A percentile compares a stretch with the other conserved stretches of the same genome.
phyloP scores from a whole-genome alignment of 2,797 vertebrate genomes.

The Semotilus atromaculatus region DNA sequence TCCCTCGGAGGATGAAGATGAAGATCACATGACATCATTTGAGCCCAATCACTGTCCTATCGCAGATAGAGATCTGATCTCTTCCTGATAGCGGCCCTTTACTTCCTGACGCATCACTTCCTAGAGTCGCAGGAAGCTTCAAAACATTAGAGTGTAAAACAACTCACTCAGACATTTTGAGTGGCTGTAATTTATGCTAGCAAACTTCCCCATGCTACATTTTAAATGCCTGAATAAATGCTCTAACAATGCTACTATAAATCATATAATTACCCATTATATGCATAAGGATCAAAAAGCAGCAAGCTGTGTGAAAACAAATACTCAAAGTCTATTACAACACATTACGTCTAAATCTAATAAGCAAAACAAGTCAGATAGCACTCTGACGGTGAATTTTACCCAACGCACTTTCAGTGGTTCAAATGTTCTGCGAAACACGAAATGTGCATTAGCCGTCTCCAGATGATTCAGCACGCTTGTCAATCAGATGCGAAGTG shows the following conservation, averaged over 20 bases:
- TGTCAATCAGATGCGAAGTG: slow-evolving; percentile 31
- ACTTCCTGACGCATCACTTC: slow-evolving; percentile 48
- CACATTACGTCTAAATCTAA: not conserved
- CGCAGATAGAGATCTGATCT: slow-evolving; percentile 54
- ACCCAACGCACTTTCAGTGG: not conserved
- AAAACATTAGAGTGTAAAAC: not conserved
- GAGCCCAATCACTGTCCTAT: slow-evolving; percentile 44
- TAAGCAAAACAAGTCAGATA: slow-evolving; percentile 18
- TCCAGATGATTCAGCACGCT: slow-evolving; percentile 41
- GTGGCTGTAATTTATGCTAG: not conserved
- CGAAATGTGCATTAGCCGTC: slow-evolving; percentile 34
- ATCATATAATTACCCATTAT: not conserved
- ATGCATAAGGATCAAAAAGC: not conserved
- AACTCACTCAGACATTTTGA: not conserved
- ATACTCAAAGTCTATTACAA: not conserved
- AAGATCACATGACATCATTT: slow-evolving; percentile 52
- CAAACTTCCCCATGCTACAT: not conserved
- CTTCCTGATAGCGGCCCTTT: slow-evolving; percentile 49
- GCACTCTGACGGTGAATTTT: not conserved
- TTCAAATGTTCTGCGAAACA: slow-evolving; percentile 22
- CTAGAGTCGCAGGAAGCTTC: slow-evolving; percentile 21
- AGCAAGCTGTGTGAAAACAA: slow-evolving; percentile 17
- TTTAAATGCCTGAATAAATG: not conserved
- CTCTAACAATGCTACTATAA: not conserved
- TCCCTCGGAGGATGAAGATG: slow-evolving; percentile 36